phyloP scores from a whole-genome alignment of 2,888 invertebrate species.

The Pilophorus perplexus region DNA sequence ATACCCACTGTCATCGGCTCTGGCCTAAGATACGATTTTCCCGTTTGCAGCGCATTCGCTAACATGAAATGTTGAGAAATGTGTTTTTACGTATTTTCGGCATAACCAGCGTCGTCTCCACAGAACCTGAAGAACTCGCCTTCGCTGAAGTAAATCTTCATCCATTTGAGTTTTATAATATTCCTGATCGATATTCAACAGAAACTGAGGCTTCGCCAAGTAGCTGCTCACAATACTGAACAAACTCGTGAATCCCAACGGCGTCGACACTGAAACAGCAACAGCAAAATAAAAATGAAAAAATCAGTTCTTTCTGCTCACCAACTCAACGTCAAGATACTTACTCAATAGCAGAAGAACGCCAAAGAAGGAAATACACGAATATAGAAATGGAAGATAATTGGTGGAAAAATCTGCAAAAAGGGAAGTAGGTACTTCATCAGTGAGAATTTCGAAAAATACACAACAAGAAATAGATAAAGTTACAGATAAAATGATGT shows the following conservation, averaged over 20 bases:
- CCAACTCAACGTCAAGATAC: no score
- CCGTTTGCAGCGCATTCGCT: slow-evolving; percentile 62
- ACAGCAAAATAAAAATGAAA: slow-evolving; percentile 48
- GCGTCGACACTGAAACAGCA: slow-evolving; percentile 81
- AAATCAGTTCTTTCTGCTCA: no score
- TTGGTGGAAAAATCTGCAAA: slow-evolving; percentile 83
- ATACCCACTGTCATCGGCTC: slow-evolving; percentile 57
- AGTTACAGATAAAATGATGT: no score
- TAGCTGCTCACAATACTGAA: slow-evolving; percentile 92
- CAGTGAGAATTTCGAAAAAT: no score
- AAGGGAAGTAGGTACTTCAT: no score
- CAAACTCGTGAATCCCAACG: slow-evolving; percentile 89
- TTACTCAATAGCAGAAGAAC: slow-evolving; percentile 89
- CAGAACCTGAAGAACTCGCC: no score
- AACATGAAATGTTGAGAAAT: slow-evolving; percentile 59
- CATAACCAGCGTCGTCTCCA: no score
- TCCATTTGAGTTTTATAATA: slow-evolving; percentile 79
- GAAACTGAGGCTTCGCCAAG: slow-evolving; percentile 87
- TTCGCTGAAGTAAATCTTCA: slow-evolving; percentile 74
- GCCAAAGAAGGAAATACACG: slow-evolving; percentile 95
- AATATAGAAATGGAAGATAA: slow-evolving; percentile 95
- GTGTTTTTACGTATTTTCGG: no score
- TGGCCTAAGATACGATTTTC: slow-evolving; percentile 65
- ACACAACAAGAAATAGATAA: no score
- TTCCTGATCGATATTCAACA: slow-evolving; percentile 88